phyloP scores from a whole-genome alignment of 2,888 invertebrate species.

The Drosophila melanosoma region DNA sequence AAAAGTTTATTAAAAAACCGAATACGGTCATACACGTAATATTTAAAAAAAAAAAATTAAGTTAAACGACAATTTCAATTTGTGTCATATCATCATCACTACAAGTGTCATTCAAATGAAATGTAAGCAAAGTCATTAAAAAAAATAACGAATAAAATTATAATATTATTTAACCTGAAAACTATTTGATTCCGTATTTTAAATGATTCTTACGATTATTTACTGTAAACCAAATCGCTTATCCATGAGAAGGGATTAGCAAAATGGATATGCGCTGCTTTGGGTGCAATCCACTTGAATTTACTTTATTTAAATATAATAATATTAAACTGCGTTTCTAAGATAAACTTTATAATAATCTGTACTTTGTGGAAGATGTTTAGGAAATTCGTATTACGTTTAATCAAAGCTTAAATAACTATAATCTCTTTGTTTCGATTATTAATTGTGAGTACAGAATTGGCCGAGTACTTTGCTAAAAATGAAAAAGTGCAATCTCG shows the following conservation, averaged over 20 bases:
- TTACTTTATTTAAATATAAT: no score
- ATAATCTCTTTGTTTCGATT: constrained; percentile 65
- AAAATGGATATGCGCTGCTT: background rate
- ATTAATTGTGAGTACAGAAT: constrained; percentile 51
- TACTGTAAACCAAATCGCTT: constrained; percentile 6
- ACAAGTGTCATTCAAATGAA: background rate
- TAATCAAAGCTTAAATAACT: constrained; percentile 44
- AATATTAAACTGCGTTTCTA: background rate
- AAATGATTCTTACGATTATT: constrained; percentile 88
- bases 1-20: constrained; percentile 3
- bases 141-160: background rate
- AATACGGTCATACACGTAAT: background rate
- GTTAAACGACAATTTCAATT: background rate
- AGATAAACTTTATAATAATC: constrained; percentile 88
- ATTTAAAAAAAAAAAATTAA: background rate
- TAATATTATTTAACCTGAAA: no score
- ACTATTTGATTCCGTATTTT: constrained; percentile 87
- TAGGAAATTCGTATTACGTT: background rate
- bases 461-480: constrained; percentile 63
- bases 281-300: constrained; percentile 1
- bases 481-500: constrained; percentile 83
- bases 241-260: fast-evolving
- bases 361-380: constrained; percentile 90
- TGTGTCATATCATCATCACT: background rate
- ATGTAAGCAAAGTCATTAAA: background rate